These are phyloP conservation scores for Yasuhikotakia modesta DNA, from an alignment of 2,797 vertebrate species.

Conservation along the genomic window DNA sequence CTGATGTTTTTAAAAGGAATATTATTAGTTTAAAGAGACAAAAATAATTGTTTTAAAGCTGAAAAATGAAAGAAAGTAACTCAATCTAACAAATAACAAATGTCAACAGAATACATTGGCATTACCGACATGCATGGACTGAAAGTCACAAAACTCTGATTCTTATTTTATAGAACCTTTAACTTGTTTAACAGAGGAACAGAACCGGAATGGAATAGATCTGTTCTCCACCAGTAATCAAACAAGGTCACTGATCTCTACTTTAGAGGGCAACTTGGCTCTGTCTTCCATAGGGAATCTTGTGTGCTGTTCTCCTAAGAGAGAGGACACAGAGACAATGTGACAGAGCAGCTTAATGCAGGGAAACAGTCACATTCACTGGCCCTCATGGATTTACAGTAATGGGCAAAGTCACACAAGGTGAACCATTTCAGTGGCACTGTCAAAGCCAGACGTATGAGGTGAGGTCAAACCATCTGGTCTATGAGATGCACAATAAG, in stretches of 20 bases:
- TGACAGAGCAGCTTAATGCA: constrained; percentile 61
- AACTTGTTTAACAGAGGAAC: background rate
- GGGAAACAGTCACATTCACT: constrained; percentile 19
- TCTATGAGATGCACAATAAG: constrained; percentile 10
- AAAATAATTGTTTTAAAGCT: too few relatives aligned
- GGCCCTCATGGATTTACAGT: constrained; percentile 12
- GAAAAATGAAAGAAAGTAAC: too few relatives aligned
- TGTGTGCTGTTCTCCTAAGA: constrained; percentile 50
- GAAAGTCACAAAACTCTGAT: background rate
- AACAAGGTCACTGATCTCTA: constrained; percentile 68
- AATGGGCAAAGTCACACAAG: constrained; percentile 42
- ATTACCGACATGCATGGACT: background rate
- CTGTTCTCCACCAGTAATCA: constrained; percentile 72
- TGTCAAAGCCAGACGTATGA: background rate
- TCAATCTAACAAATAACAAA: too few relatives aligned
- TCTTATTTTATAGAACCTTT: background rate
- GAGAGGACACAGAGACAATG: constrained; percentile 70
- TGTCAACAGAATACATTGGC: background rate
- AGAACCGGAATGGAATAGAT: background rate
- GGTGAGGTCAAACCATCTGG: constrained; percentile 38
- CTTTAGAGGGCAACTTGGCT: constrained; percentile 57
- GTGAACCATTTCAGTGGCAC: constrained; percentile 21
- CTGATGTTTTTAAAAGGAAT: background rate
- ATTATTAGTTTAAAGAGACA: too few relatives aligned
- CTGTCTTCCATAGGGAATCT: constrained; percentile 57